Base-by-base conservation (phyloP, 2,888 invertebrate species). In the Pomacea canaliculata region DNA sequence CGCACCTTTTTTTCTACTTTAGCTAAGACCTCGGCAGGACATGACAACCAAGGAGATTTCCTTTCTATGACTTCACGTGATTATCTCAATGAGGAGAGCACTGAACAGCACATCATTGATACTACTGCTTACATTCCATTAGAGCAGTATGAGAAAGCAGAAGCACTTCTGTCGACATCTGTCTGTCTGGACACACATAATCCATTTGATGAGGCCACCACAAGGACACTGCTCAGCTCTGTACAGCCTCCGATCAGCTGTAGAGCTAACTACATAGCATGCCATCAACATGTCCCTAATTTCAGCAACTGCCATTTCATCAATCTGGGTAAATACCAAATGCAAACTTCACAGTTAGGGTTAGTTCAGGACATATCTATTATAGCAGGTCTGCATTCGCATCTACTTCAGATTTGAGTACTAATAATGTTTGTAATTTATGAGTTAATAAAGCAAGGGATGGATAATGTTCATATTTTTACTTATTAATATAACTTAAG, bases 121-220 rank as follows among this genome's bases (percentile, higher is more conserved):
- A 83, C 82, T 7, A 82, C 87, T 0, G 76, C 82, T 9, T 89
- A 88, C 76, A 78, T 86, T 0, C 82, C 85, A 4, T 80, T 82
- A 7, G 85, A 85, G 13, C 67, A 79, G 49, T 84, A 83, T 63
- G 84, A 83, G 70, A 82, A 82, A 56, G 83, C 84, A 12, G 83
- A 83, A 63, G 80, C 81, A 19, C 67, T 83, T 51, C 72, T 88
- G 79, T 84, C 86, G 9, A 80, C 79, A 76, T 89, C 89, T 0
- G 79, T 88, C 7, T 80, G 82, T 67, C 85, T 89, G 7, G 86
- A 89, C 77, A 86, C 87, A 0, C 80, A 84, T 60, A 95, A 97
- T 93, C 97, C 97, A 0, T 97, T 97, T 89, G 95, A 94, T 89
- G 93, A 93, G 73, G 93, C 93, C 71, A 91, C 96, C 51, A 93